These are phyloP conservation scores for Hippopotamyrus pictus DNA, from an alignment of 2,797 vertebrate species.

Conservation along the genomic window DNA sequence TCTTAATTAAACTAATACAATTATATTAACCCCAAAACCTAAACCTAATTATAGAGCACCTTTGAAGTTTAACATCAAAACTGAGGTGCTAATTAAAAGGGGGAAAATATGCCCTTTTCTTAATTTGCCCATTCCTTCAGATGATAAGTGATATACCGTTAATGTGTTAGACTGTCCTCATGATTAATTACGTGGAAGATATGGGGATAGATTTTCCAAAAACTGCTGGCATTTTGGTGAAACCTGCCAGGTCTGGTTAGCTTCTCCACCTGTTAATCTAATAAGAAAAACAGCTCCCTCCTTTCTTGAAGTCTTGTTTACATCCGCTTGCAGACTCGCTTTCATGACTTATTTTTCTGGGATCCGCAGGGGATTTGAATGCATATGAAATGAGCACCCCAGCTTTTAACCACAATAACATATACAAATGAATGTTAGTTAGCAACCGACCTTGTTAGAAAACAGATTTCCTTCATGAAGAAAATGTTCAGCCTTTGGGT, in stretches of 20 bases:
- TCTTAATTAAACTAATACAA: slow-evolving; percentile 44
- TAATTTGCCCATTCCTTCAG: slow-evolving; percentile 33
- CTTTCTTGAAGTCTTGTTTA: slow-evolving; percentile 40
- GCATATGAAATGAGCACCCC: slow-evolving; percentile 33
- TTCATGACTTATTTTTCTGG: slow-evolving; percentile 18
- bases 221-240: slow-evolving; percentile 42
- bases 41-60: slow-evolving; percentile 44
- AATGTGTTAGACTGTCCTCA: slow-evolving; percentile 41
- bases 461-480: not conserved
- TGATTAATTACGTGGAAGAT: slow-evolving; percentile 48
- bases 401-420: slow-evolving; percentile 33
- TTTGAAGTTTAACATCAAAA: slow-evolving; percentile 56
- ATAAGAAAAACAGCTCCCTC: slow-evolving; percentile 37
- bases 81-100: slow-evolving; percentile 53
- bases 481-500: not conserved
- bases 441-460: slow-evolving; percentile 4
- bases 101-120: not conserved
- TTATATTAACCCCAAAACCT: slow-evolving; percentile 41
- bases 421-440: not conserved
- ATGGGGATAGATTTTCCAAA: slow-evolving; percentile 35
- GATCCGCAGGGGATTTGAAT: slow-evolving; percentile 28
- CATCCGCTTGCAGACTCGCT: slow-evolving; percentile 25
- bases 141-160: slow-evolving; percentile 35
- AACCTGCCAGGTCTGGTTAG: slow-evolving; percentile 53
- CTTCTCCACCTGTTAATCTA: slow-evolving; percentile 56